Evolutionary conservation across 2,797 vertebrate genomes (phyloP), one percentile per base, ranked within the genome.

Genomic region (Acrossocheilus wenchowensis): DNA sequence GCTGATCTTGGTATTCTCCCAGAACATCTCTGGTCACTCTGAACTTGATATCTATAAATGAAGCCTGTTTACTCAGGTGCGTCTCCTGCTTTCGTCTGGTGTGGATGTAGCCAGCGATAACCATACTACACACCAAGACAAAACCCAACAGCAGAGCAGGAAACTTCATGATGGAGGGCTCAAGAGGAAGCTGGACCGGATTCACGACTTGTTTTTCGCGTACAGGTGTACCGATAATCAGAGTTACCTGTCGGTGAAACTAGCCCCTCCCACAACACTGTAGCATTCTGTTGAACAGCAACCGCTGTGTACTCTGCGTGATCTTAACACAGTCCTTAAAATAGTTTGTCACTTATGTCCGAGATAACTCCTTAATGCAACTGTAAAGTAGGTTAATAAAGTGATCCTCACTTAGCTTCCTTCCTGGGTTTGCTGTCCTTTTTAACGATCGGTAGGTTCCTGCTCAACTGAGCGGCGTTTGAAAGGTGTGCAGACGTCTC

Each of bases 11-110:
- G 11, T 90, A 92, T 50, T 95, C 94, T 4, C 0, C 3, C 84
- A 96, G 78, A n/a, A 95, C 85, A 2, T 94, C 94, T 6, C 1
- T 0, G 9, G 90, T 90, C 72, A 95, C 93, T 23, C 89, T 89
- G 48, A 94, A 60, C 77, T 94, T 96, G 62, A 94, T 90, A 0
- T 66, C 73, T 75, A 91, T 48, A 60, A 95, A 93, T 43, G 6
- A 72, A 17, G 0, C 6, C 6, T 5, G 74, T 64, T 88, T 94
- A 0, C 17, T 21, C 0, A 90, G 43, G 0, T 30, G 39, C 0
- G 71, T 21, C 0, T 72, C 5, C 12, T 92, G 85, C 7, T 5
- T 89, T 14, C 57, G 79, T 50, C 91, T 93, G 0, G 83, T 15
- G 23, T 90, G 90, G 1, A 93, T 80, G 8, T 93, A 0, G 2